Percentiles rank a stretch among this genome's conserved stretches.
Evolutionary conservation across 1,140 invertebrate genomes (phyloP).

Genomic region (Neodiprion fabricii): DNA sequence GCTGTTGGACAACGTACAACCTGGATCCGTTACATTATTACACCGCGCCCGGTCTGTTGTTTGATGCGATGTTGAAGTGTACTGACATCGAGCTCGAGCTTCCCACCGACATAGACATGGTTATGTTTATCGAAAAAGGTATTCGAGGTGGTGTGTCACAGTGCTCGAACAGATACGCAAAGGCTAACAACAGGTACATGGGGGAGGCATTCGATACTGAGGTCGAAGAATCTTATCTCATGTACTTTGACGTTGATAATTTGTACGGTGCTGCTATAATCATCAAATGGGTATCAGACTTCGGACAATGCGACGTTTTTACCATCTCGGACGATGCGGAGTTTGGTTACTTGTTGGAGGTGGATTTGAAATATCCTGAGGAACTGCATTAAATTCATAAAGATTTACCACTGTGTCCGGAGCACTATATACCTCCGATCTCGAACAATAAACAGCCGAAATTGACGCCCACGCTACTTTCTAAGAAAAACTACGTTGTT

Average conservation of each 20-base stretch:
- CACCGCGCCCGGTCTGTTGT: conserved; percentile 50
- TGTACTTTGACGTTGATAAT: conserved; percentile 43
- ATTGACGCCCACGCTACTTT: conserved; percentile 47
- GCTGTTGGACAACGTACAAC: conserved; percentile 35
- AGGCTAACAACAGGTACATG: conserved; percentile 60
- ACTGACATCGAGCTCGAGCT: conserved; percentile 57
- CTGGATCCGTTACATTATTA: conserved; percentile 48
- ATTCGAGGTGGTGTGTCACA: conserved; percentile 50
- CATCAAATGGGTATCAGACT: conserved; percentile 14
- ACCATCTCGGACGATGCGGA: conserved; percentile 35
- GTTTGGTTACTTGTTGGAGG: conserved; percentile 48
- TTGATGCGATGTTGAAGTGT: conserved; percentile 51
- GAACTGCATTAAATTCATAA: conserved; percentile 56
- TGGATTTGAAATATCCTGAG: background rate
- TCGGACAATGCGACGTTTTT: conserved; percentile 26
- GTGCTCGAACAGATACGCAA: conserved; percentile 48
- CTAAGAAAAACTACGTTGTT: conserved; percentile 60
- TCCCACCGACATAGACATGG: conserved; percentile 54
- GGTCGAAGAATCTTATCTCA: conserved; percentile 26
- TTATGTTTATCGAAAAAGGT: conserved; percentile 51
- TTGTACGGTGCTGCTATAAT: conserved; percentile 42
- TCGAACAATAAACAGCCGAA: conserved; percentile 36
- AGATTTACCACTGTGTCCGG: conserved; percentile 57
- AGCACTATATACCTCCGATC: conserved; percentile 36
- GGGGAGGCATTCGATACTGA: conserved; percentile 25